Evolutionary conservation across 2,797 vertebrate genomes (phyloP).

Genomic region (Novumbra hubbsi): DNA sequence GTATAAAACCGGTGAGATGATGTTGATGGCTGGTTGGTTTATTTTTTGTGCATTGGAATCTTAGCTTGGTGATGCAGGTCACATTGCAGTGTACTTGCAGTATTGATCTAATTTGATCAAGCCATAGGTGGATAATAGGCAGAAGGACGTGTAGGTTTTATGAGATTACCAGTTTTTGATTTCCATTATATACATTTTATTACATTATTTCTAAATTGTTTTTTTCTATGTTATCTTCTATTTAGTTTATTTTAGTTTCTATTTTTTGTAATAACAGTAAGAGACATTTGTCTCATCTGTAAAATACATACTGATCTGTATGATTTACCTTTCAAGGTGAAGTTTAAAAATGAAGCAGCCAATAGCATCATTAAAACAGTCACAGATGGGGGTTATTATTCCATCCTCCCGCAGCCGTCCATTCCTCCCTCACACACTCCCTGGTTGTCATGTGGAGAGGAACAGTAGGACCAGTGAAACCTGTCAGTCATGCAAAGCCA

Average conservation of each 20-base stretch:
- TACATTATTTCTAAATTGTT: too few relatives aligned
- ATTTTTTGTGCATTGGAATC: background rate
- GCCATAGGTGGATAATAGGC: background rate
- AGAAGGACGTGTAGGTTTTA: too few relatives aligned
- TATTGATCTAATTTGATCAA: too few relatives aligned
- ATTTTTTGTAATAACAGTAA: too few relatives aligned
- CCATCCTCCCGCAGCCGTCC: background rate
- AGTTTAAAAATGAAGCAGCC: background rate
- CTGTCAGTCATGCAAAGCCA: conserved; percentile 9
- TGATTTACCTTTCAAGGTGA: too few relatives aligned
- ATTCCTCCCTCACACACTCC: background rate
- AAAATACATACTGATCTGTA: too few relatives aligned
- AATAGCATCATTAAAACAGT: background rate
- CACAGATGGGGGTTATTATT: background rate
- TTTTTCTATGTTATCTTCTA: too few relatives aligned
- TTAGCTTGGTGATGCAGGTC: background rate
- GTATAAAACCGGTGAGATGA: conserved; percentile 3
- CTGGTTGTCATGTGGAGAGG: conserved; percentile 11
- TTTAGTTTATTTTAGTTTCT: too few relatives aligned
- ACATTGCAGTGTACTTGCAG: background rate
- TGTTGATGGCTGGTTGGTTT: background rate
- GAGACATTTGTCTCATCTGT: too few relatives aligned
- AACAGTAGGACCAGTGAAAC: conserved; percentile 16
- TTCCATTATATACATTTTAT: too few relatives aligned
- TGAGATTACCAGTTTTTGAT: too few relatives aligned